These are phyloP conservation scores for Oasisia sp. DNA, from an alignment of 2,888 invertebrate species.

Conservation along the genomic window DNA sequence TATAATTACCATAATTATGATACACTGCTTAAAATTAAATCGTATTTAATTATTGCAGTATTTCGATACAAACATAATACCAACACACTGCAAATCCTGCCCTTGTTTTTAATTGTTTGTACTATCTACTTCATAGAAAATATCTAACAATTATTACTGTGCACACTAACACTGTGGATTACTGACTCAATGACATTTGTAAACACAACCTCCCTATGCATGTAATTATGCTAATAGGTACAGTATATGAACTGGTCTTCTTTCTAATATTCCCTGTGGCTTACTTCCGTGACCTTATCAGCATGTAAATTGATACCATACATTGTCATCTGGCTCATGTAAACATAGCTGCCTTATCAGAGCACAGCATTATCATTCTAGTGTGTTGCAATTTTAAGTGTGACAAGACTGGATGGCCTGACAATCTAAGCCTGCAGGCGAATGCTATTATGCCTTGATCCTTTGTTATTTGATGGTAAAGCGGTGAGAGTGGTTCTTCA, in stretches of 20 bases:
- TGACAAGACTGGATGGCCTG: neutral
- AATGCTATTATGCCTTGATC: neutral
- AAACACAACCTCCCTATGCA: neutral
- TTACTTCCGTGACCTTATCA: neutral
- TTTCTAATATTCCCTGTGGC: neutral
- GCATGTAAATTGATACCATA: neutral
- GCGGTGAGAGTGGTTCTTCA: neutral
- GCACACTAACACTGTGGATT: too few species aligned
- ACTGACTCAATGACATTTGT: neutral
- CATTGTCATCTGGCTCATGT: neutral
- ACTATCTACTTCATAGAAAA: too few species aligned
- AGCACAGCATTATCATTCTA: neutral
- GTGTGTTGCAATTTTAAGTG: neutral
- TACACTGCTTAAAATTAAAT: too few species aligned
- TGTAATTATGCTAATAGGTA: neutral
- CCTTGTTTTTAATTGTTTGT: too few species aligned
- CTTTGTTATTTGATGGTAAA: neutral
- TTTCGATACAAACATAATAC: too few species aligned
- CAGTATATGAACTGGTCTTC: neutral
- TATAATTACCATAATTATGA: too few species aligned
- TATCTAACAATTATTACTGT: too few species aligned
- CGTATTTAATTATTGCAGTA: too few species aligned
- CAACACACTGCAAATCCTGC: too few species aligned
- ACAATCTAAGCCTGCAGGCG: neutral
- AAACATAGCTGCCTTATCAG: constrained; percentile 3